A percentile compares a stretch with the other conserved stretches of the same genome.
phyloP scores from a whole-genome alignment of 2,113 vertebrate genomes.

The Stomatorhinus ivindoensis region DNA sequence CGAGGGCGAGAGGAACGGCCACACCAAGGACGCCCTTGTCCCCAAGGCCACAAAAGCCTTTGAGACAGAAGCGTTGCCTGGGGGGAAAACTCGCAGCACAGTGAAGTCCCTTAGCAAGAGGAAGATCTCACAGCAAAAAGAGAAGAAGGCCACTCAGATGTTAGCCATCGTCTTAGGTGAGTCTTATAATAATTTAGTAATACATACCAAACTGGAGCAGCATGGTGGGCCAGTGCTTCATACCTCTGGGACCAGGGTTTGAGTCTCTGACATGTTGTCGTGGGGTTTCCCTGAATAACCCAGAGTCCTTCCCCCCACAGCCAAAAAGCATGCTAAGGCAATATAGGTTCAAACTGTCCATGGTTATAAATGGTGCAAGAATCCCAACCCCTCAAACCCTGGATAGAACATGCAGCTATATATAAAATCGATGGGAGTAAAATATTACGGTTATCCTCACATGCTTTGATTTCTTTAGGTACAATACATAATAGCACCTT shows the following conservation, averaged over 20 bases:
- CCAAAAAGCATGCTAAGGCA: neutral
- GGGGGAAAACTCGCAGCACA: conserved; percentile 83
- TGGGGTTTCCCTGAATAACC: neutral
- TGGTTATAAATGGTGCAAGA: neutral
- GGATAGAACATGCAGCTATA: neutral
- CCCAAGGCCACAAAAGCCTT: conserved; percentile 72
- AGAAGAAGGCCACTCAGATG: conserved; percentile 67
- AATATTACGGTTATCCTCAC: neutral
- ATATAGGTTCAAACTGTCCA: neutral
- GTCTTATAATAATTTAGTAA: conserved; percentile 9
- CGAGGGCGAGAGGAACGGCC: conserved; percentile 77
- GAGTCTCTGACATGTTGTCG: neutral
- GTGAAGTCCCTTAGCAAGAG: conserved; percentile 85
- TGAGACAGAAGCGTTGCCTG: conserved; percentile 85
- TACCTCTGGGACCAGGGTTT: neutral
- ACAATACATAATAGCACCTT: neutral
- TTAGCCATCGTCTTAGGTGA: conserved; percentile 65
- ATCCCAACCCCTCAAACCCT: neutral
- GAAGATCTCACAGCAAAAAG: conserved; percentile 76
- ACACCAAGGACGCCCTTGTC: conserved; percentile 55
- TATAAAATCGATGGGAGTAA: neutral
- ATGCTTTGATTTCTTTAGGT: neutral
- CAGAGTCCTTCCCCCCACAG: neutral
- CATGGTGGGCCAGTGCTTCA: neutral
- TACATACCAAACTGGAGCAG: neutral